Conservation (phyloP, 2,888 invertebrate genomes). For the Apamea monoglypha region DNA sequence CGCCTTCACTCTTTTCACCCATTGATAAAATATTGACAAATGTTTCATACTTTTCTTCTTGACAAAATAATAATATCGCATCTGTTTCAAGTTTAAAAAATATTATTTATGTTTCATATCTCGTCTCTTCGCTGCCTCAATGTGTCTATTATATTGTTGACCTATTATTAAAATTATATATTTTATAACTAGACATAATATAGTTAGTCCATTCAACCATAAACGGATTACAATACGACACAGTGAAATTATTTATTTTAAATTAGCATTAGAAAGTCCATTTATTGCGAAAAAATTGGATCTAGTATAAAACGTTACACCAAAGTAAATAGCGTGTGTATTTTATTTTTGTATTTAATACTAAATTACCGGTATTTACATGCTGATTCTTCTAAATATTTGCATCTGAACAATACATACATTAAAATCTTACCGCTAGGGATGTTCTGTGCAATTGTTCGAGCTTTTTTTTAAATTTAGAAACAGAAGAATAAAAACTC, state of each 20-base stretch:
- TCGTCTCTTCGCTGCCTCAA: constrained; percentile 47
- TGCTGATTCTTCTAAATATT: constrained; percentile 89
- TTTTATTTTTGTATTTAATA: constrained; percentile 72
- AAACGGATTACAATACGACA: constrained; percentile 54
- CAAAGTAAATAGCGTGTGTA: constrained; percentile 76
- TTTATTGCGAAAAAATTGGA: constrained; percentile 52
- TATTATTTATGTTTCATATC: constrained; percentile 32
- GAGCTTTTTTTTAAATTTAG: constrained; percentile 72
- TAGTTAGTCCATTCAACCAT: constrained; percentile 65
- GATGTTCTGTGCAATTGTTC: constrained; percentile 87
- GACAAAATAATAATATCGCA: constrained; percentile 42
- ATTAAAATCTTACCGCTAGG: constrained; percentile 88
- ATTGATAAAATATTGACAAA: constrained; percentile 40
- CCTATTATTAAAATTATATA: constrained; percentile 56
- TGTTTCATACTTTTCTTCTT: constrained; percentile 29
- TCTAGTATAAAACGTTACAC: constrained; percentile 82
- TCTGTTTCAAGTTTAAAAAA: constrained; percentile 47
- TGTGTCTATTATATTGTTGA: constrained; percentile 56
- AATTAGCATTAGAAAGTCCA: constrained; percentile 46
- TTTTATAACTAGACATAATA: constrained; percentile 59
- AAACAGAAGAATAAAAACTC: constrained; percentile 57
- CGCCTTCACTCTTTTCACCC: background rate
- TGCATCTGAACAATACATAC: constrained; percentile 90
- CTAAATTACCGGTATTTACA: constrained; percentile 87
- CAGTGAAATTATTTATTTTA: constrained; percentile 51